phyloP scores from a whole-genome alignment of 2,888 invertebrate species.

The Platerodrilus igneus region DNA sequence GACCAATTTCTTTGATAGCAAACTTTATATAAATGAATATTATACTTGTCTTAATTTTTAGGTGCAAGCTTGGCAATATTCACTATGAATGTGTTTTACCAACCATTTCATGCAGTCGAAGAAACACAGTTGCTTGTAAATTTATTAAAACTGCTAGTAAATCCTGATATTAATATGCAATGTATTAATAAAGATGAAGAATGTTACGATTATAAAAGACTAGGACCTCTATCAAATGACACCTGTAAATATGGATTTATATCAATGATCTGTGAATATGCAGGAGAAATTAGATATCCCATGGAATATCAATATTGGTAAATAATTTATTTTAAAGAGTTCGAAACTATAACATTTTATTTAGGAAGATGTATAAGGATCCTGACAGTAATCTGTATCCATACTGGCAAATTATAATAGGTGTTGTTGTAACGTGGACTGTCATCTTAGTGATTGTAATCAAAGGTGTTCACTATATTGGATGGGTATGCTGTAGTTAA shows the following conservation, averaged over 20 bases:
- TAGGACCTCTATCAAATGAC: slow-evolving; percentile 7
- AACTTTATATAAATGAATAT: too few species aligned
- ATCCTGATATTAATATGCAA: slow-evolving; percentile 15
- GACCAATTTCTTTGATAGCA: not conserved
- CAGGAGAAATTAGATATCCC: slow-evolving; percentile 16
- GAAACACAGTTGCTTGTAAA: slow-evolving; percentile 21
- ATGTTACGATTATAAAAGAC: slow-evolving; percentile 16
- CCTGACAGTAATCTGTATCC: slow-evolving; percentile 16
- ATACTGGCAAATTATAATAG: slow-evolving; percentile 23
- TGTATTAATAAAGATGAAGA: slow-evolving; percentile 11
- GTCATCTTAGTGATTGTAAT: slow-evolving; percentile 20
- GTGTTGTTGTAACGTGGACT: slow-evolving; percentile 25
- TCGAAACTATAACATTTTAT: slow-evolving; percentile 5
- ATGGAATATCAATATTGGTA: slow-evolving; percentile 25
- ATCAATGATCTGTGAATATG: slow-evolving; percentile 5
- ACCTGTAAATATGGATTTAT: not conserved
- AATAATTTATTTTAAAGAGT: slow-evolving; percentile 8
- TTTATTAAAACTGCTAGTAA: slow-evolving; percentile 21
- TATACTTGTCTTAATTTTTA: slow-evolving; percentile 11
- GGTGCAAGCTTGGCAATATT: slow-evolving; percentile 25
- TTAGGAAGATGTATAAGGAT: slow-evolving; percentile 19
- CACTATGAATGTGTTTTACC: slow-evolving; percentile 22
- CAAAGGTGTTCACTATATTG: slow-evolving; percentile 22
- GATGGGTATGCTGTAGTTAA: slow-evolving; percentile 18
- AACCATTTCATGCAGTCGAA: slow-evolving; percentile 17